These are phyloP conservation scores for Electrophaes corylata DNA, from an alignment of 2,888 invertebrate genomes.

Conservation along the genomic window DNA sequence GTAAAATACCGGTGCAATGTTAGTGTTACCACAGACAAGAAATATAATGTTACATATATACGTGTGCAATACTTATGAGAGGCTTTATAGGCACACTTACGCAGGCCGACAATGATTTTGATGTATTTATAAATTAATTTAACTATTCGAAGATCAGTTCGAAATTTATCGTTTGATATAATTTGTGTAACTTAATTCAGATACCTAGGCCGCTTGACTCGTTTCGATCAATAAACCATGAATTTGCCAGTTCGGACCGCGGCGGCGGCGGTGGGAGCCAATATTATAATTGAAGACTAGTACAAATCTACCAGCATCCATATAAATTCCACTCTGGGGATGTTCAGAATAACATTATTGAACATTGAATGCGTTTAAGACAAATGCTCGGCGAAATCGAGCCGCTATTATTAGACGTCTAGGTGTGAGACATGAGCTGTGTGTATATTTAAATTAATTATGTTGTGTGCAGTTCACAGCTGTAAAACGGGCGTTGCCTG, in stretches of 20 bases:
- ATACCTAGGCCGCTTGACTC: background rate
- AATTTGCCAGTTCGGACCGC: background rate
- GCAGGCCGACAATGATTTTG: too few relatives aligned
- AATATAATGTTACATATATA: too few relatives aligned
- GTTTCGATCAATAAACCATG: background rate
- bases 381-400: slow-evolving; percentile 34
- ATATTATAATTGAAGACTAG: background rate
- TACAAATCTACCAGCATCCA: background rate
- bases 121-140: too few relatives aligned
- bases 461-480: slow-evolving; percentile 35
- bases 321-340: background rate
- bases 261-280: background rate
- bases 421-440: slow-evolving; percentile 43
- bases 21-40: too few relatives aligned
- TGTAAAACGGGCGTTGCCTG: slow-evolving; percentile 34
- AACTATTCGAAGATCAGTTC: background rate
- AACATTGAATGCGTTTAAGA: slow-evolving; percentile 38
- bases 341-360: slow-evolving; percentile 22
- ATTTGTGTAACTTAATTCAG: background rate
- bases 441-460: slow-evolving; percentile 49
- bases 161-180: background rate
- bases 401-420: slow-evolving; percentile 46
- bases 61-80: too few relatives aligned
- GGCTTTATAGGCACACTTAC: too few relatives aligned
- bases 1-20: too few relatives aligned